Evolutionary conservation across 37 sponge, comb jelly and placozoan species (phyloP), one percentile per base, ranked within the genome.

Genomic region (Oopsacas minuta): DNA sequence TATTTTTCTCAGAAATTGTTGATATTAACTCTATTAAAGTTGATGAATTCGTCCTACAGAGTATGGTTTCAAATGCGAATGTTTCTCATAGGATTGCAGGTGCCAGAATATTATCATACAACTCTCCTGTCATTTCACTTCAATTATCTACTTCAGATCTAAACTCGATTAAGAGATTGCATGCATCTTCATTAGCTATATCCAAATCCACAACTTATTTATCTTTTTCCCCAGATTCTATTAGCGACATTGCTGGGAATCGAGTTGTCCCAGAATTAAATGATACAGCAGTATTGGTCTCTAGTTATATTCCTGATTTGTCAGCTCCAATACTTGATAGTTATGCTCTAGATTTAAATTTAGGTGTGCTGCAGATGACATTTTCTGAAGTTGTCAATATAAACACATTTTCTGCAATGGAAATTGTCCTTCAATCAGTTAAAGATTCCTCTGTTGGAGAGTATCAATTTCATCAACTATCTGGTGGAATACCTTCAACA

Each of bases 371-470:
- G 0, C 0, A 12, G 8, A 61, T 94, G 1, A 94, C 94, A 0
- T 94, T 94, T 84, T 91, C 91, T 83, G 94, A 94, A 53, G 87
- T 90, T 37, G 88, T 94, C 0, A 88, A 91, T 81, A 88, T 88
- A 8, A 36, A 86, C 25, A 90, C 89, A 28, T 89, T 94, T 46
- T 37, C 86, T 28, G 86, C 91, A 3, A 8, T 38, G 37, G 81
- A 52, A 69, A 52, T 94, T 51, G 69, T 52, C 37, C 36, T 94
- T 35, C 86, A 88, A 36, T 37, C 53, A 23, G 83, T 49, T 82
- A 84, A 82, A 17, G 81, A 82, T 23, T 10, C 12, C 36, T 81
- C 52, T 8, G 23, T 46, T 83, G 7, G 28, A 0, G 38, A 15
- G 23, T 81, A 39, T 28, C 30, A 53, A 23, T 85, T 81, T 1